These are phyloP conservation scores for Neofelis nebulosa DNA, from an alignment of 2,113 vertebrate species.

Conservation along the genomic window DNA sequence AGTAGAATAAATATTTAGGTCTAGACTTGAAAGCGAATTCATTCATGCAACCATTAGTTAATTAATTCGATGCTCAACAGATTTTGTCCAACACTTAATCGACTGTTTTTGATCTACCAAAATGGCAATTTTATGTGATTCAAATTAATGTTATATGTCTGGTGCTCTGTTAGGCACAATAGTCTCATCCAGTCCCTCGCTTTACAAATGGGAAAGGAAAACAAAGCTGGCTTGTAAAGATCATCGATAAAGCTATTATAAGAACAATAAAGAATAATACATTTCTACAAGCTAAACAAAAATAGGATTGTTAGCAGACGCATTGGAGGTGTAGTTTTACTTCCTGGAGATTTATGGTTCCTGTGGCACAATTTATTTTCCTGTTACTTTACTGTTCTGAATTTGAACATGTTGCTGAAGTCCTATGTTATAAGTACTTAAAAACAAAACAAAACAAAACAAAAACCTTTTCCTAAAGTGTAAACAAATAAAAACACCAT, in stretches of 20 bases:
- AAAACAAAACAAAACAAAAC: neutral
- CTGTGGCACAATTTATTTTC: constrained; percentile 26
- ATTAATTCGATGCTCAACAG: neutral
- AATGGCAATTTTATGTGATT: neutral
- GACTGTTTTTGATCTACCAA: neutral
- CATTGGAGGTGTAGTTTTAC: neutral
- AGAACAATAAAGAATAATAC: constrained; percentile 28
- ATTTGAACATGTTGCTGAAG: constrained; percentile 52
- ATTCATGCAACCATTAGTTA: neutral
- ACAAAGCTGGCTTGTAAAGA: constrained; percentile 17
- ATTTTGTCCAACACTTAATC: neutral
- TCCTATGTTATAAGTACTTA: constrained; percentile 25
- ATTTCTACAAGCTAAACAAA: constrained; percentile 62
- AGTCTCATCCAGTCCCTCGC: neutral
- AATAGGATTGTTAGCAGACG: constrained; percentile 23
- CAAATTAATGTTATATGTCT: neutral
- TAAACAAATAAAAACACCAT: constrained; percentile 70
- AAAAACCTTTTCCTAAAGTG: neutral
- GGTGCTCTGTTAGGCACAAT: neutral
- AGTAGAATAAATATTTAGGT: constrained; percentile 32
- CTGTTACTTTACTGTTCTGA: constrained; percentile 17
- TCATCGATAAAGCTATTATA: constrained; percentile 25
- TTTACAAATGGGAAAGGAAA: constrained; percentile 36
- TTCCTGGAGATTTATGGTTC: constrained; percentile 26
- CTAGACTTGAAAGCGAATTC: neutral